These are phyloP conservation scores for Heloderma charlesbogerti DNA, from an alignment of 2,113 vertebrate species.

Conservation along the genomic window DNA sequence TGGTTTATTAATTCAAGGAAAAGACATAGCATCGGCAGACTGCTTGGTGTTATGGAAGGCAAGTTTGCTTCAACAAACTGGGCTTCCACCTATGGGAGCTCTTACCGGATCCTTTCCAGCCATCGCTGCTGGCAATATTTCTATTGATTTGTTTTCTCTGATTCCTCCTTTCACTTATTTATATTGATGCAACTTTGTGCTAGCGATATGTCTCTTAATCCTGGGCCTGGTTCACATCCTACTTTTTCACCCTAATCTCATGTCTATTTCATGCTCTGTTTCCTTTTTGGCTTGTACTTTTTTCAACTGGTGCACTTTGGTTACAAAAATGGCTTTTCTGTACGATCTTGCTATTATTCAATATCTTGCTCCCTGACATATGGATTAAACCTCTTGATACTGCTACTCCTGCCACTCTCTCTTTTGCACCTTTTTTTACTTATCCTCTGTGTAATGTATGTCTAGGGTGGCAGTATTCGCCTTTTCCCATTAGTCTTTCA, in stretches of 20 bases:
- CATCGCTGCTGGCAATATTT: not conserved
- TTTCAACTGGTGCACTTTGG: not conserved
- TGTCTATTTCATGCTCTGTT: slow-evolving; percentile 5
- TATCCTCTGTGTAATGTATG: not conserved
- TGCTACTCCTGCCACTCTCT: not conserved
- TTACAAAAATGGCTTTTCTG: not conserved
- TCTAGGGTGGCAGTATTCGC: not conserved
- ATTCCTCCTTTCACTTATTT: not conserved
- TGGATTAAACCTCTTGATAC: not conserved
- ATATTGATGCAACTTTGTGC: not conserved
- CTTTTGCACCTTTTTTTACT: too few species aligned
- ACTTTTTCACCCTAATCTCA: not conserved
- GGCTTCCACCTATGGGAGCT: slow-evolving; percentile 25
- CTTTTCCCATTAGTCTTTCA: not conserved
- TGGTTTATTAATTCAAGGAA: slow-evolving; percentile 43
- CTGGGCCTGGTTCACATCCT: not conserved
- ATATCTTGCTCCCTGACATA: not conserved
- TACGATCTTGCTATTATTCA: not conserved
- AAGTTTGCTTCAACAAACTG: slow-evolving; percentile 16
- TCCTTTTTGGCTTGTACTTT: not conserved
- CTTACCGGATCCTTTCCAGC: slow-evolving; percentile 4
- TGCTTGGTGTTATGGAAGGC: slow-evolving; percentile 32
- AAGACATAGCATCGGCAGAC: slow-evolving; percentile 9
- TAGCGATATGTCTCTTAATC: slow-evolving; percentile 2
- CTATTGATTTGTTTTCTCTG: slow-evolving; percentile 3